Percentiles rank a stretch among this genome's conserved stretches.
phyloP scores from a whole-genome alignment of 2,113 vertebrate genomes.

The Murina feae region DNA sequence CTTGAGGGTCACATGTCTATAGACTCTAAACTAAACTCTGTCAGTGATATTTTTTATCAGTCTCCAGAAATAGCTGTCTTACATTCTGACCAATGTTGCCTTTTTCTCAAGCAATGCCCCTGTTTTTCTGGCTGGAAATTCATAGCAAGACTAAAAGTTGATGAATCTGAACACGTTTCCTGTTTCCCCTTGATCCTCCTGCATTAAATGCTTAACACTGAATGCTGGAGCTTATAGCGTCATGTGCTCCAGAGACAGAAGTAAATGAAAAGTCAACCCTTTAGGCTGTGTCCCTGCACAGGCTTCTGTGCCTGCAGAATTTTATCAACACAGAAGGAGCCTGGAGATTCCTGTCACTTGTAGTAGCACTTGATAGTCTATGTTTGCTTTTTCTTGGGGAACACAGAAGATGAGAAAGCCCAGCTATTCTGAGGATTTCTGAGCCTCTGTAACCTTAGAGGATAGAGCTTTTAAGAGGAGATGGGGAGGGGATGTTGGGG shows the following conservation, averaged over 20 bases:
- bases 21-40: neutral
- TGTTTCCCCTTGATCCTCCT: constrained; percentile 57
- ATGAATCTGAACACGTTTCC: constrained; percentile 62
- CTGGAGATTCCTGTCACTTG: neutral
- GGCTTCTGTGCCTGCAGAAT: neutral
- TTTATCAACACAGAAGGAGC: neutral
- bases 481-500: neutral
- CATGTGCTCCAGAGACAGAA: constrained; percentile 25
- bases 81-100: constrained; percentile 36
- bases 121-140: constrained; percentile 39
- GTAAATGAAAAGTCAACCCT: constrained; percentile 61
- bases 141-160: constrained; percentile 5
- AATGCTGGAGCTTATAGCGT: constrained; percentile 34
- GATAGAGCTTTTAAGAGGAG: neutral
- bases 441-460: neutral
- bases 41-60: constrained; percentile 32
- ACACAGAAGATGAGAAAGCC: constrained; percentile 11
- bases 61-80: constrained; percentile 26
- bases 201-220: constrained; percentile 71
- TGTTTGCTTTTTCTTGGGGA: constrained; percentile 21
- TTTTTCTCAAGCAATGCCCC: neutral
- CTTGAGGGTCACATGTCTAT: constrained; percentile 28
- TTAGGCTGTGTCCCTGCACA: neutral
- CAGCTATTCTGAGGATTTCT: neutral
- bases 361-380: neutral